These are phyloP conservation scores for Melanocharis versteri DNA, from an alignment of 2,113 vertebrate genomes.

Conservation along the genomic window DNA sequence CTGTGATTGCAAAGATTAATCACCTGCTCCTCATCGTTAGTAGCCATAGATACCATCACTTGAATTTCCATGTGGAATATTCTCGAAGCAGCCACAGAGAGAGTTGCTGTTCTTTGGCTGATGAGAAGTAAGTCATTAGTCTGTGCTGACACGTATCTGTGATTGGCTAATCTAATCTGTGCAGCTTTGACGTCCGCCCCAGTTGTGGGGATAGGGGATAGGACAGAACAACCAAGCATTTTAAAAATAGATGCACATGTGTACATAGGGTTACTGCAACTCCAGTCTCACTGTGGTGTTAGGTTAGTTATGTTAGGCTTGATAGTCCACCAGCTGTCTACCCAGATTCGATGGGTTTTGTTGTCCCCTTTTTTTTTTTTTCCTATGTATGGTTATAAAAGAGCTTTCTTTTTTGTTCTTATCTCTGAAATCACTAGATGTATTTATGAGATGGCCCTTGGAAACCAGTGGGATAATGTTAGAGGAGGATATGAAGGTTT, in stretches of 20 bases:
- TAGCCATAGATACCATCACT: not conserved
- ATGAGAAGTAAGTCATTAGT: not conserved
- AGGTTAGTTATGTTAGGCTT: not conserved
- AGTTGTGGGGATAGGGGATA: not conserved
- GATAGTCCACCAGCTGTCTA: not conserved
- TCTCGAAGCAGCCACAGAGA: rapidly evolving
- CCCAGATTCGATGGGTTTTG: rapidly evolving
- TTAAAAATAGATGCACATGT: not conserved
- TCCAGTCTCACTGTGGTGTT: not conserved
- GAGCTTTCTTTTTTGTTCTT: not conserved
- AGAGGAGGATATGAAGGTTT: not conserved
- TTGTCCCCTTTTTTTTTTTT: not conserved
- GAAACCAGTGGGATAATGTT: not conserved
- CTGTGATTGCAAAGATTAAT: not conserved
- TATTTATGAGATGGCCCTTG: not conserved
- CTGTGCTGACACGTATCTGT: not conserved
- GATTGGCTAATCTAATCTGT: not conserved
- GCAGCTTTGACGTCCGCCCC: not conserved
- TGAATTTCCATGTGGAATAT: not conserved
- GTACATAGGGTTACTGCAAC: not conserved
- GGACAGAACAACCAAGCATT: not conserved
- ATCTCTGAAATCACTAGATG: not conserved
- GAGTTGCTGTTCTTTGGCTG: not conserved
- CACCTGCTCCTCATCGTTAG: not conserved
- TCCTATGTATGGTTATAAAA: not conserved